These are phyloP conservation scores for Erebia aethiops DNA, from an alignment of 2,888 invertebrate species.

Conservation along the genomic window DNA sequence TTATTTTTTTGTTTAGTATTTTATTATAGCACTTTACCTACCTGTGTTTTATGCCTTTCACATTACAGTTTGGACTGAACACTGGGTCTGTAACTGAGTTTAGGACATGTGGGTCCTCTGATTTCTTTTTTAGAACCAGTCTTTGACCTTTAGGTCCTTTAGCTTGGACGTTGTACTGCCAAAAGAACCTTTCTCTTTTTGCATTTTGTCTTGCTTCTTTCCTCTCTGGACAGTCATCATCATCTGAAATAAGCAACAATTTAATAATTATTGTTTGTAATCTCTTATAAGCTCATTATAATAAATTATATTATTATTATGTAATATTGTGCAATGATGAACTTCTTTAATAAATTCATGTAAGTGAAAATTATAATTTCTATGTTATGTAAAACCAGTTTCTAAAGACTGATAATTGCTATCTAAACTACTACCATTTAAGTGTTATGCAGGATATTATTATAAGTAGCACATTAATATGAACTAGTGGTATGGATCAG, in stretches of 20 bases:
- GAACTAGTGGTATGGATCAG: no score
- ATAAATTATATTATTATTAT: background rate
- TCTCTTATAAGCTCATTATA: background rate
- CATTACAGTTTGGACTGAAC: constrained; percentile 95
- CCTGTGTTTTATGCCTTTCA: constrained; percentile 95
- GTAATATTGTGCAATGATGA: constrained; percentile 11
- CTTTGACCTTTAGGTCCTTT: constrained; percentile 98
- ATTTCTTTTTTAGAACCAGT: constrained; percentile 91
- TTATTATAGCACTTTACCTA: constrained; percentile 51
- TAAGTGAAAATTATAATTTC: no score
- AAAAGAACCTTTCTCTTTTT: constrained; percentile 95
- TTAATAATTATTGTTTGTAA: background rate
- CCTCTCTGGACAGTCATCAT: constrained; percentile 83
- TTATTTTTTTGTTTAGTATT: no score
- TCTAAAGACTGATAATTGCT: no score
- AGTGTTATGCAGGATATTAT: no score
- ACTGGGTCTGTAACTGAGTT: constrained; percentile 97
- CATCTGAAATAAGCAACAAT: constrained; percentile 71
- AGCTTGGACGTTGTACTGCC: constrained; percentile 99
- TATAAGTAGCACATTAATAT: no score
- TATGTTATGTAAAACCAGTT: no score
- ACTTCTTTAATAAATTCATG: background rate
- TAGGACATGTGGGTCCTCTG: constrained; percentile 95
- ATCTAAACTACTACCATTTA: no score
- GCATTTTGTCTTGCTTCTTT: constrained; percentile 67